Conservation (phyloP, 2,113 vertebrate genomes). For the Marmota monax region DNA sequence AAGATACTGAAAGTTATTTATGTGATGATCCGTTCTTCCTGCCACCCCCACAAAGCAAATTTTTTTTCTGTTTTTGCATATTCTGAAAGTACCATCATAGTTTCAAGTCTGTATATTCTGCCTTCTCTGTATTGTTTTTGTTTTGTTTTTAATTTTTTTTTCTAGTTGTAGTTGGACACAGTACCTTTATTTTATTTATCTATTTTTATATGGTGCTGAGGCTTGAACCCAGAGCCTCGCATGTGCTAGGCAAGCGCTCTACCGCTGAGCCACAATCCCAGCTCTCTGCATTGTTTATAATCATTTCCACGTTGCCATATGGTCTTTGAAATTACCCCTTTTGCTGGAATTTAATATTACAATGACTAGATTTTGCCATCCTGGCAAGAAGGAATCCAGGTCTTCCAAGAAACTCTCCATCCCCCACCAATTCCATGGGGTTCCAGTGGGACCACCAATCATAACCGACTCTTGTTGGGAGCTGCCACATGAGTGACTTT, state of each 20-base stretch:
- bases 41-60: not conserved
- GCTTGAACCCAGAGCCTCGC: too few relatives aligned
- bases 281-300: not conserved
- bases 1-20: not conserved
- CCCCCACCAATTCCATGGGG: too few relatives aligned
- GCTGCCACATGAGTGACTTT: too few relatives aligned
- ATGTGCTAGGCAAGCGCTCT: too few relatives aligned
- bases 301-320: not conserved
- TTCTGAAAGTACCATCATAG: not conserved
- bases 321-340: not conserved
- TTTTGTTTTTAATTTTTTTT: too few relatives aligned
- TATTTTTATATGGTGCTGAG: too few relatives aligned
- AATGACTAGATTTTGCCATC: not conserved
- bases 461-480: not conserved
- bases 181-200: too few relatives aligned
- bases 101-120: not conserved
- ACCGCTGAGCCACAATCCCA: too few relatives aligned
- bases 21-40: not conserved
- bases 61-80: not conserved
- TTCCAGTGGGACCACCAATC: not conserved
- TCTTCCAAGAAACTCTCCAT: not conserved
- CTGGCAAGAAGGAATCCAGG: not conserved
- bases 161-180: too few relatives aligned
- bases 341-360: not conserved
- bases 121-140: not conserved